Base-by-base conservation (phyloP, 1,140 invertebrate species). In the Trialeurodes vaporariorum region DNA sequence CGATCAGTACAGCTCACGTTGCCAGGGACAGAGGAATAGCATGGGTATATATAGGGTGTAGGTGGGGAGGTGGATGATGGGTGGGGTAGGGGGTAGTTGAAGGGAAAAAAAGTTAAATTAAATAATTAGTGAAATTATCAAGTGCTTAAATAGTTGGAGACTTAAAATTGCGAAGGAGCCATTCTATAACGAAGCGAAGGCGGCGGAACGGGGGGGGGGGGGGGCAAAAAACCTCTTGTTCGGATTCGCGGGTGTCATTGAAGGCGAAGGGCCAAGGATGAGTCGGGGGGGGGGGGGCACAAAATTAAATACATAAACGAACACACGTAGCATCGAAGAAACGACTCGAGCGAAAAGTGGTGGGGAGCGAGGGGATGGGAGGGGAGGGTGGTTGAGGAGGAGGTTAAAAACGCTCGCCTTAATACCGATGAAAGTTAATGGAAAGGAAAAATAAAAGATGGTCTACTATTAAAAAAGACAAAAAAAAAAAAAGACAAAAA, bases 281-380 rank as follows among this genome's bases (percentile, higher is more conserved):
- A n/a, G n/a, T n/a, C n/a, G n/a, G n/a, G n/a, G n/a, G n/a, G n/a
- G n/a, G n/a, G n/a, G n/a, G n/a, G n/a, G n/a, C n/a, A 49, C 34
- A 49, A 49, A 49, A 49, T 49, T 49, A 49, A 49, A 49, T 49
- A 49, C 34, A 49, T 49, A 49, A 49, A 49, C 34, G 34, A 49
- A 49, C 34, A 49, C 34, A 49, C 34, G 34, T 49, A 49, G n/a
- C 17, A 49, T 49, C 34, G 34, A n/a, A n/a, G n/a, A n/a, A n/a
- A n/a, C n/a, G n/a, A n/a, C n/a, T n/a, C n/a, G n/a, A n/a, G 34
- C 34, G 34, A 49, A 49, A 49, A 49, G 17, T 17, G 34, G 17
- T 9, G 17, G 5, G 34, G 17, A 49, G 5, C 34, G 34, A 17
- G 34, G 17, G 5, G 34, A 49, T 9, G 34, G 34, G 17, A 17